Evolutionary conservation across 2,113 vertebrate species (phyloP).

Genomic region (Salvator merianae): DNA sequence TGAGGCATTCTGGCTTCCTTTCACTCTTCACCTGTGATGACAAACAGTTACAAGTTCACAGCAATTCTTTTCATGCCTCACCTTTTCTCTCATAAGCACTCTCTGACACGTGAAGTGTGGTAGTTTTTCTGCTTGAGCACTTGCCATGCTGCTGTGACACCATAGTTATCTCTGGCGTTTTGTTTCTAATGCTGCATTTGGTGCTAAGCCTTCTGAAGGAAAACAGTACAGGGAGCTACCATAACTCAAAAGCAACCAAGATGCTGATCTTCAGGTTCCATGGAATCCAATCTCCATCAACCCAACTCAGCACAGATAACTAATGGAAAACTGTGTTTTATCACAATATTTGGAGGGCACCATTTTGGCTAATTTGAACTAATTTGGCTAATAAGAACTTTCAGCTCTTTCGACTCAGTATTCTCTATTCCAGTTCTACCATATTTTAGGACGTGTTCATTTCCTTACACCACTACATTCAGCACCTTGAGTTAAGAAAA

Average conservation of each 20-base stretch:
- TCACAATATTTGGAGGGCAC: too few species aligned
- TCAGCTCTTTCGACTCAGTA: not conserved
- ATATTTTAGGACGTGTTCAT: too few species aligned
- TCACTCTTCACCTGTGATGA: conserved; percentile 15
- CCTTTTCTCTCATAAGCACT: not conserved
- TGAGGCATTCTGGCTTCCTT: conserved; percentile 22
- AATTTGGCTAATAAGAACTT: too few species aligned
- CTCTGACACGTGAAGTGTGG: not conserved
- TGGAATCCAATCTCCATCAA: not conserved
- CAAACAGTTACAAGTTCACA: not conserved
- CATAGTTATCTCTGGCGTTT: not conserved
- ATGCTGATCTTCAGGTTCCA: not conserved
- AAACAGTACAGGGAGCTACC: not conserved
- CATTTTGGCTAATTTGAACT: too few species aligned
- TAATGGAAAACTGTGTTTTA: too few species aligned
- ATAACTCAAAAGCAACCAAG: too few species aligned
- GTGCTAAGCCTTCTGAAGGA: too few species aligned
- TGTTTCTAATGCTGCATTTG: not conserved
- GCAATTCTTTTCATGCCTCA: conserved; percentile 5
- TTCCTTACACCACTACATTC: too few species aligned
- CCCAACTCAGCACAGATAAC: too few species aligned
- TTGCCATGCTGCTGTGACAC: not conserved
- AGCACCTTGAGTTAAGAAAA: too few species aligned
- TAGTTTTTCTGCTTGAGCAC: not conserved
- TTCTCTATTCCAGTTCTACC: not conserved